phyloP scores from a whole-genome alignment of 92 coral and sea anemone genomes.

The Porites cylindrica region DNA sequence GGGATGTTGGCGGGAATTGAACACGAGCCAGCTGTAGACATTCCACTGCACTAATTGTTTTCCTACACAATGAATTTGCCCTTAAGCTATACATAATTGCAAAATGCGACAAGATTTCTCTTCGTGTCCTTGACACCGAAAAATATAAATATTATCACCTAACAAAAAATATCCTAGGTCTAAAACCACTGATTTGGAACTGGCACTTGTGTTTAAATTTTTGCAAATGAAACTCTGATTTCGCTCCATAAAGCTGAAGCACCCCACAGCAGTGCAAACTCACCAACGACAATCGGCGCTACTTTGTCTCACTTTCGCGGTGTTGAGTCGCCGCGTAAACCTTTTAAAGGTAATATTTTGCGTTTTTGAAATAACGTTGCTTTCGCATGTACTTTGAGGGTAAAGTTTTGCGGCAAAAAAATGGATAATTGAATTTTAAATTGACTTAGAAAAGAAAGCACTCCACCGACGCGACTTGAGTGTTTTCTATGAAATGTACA shows the following conservation, averaged over 20 bases:
- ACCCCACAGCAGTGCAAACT: no score
- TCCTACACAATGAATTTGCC: background rate
- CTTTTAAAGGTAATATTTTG: background rate
- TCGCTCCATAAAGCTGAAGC: no score
- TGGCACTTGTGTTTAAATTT: background rate
- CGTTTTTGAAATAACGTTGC: constrained; percentile 15
- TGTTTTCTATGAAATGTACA: background rate
- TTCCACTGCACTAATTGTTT: background rate
- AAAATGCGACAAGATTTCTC: background rate
- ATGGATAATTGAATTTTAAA: background rate
- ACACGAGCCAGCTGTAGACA: constrained; percentile 4
- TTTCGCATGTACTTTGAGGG: background rate
- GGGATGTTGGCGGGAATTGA: background rate
- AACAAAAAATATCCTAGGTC: no score
- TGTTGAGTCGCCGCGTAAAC: no score
- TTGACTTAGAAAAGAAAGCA: background rate
- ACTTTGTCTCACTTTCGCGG: background rate
- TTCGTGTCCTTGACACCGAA: background rate
- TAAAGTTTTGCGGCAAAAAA: background rate
- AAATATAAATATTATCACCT: background rate
- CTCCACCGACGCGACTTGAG: background rate
- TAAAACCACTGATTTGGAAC: background rate
- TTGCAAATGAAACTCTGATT: no score
- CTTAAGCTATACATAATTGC: background rate
- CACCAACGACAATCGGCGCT: background rate